A percentile compares a stretch with the other conserved stretches of the same genome.
These are phyloP conservation scores for Sardinella longiceps DNA, from an alignment of 2,797 vertebrate species.

Conservation along the genomic window DNA sequence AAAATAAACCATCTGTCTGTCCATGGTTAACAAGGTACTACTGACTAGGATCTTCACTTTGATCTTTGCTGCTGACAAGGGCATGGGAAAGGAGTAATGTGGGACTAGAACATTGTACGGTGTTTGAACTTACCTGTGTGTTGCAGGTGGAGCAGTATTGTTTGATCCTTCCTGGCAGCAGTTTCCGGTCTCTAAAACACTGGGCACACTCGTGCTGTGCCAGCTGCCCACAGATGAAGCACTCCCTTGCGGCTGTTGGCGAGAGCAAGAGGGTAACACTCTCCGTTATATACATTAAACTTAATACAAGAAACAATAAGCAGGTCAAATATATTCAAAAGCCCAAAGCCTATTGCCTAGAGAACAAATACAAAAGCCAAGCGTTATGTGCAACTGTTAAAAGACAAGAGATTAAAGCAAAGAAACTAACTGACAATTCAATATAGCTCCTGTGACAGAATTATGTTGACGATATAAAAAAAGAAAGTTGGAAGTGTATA, in stretches of 20 bases:
- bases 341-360: not conserved
- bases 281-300: not conserved
- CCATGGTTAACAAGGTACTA: not conserved
- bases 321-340: not conserved
- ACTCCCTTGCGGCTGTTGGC: constrained; percentile 71
- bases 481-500: no score
- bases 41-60: not conserved
- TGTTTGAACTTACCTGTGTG: constrained; percentile 65
- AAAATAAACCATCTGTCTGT: not conserved
- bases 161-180: constrained; percentile 77
- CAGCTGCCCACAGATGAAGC: constrained; percentile 73
- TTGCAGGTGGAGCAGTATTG: constrained; percentile 77
- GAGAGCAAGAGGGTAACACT: not conserved
- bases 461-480: constrained; percentile 10
- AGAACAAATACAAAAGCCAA: not conserved
- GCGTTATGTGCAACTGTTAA: not conserved
- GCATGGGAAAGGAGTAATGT: not conserved
- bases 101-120: not conserved
- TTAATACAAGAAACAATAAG: not conserved
- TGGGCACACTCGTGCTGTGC: constrained; percentile 75
- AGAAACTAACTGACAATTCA: not conserved
- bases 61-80: not conserved
- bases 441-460: not conserved
- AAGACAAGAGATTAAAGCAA: not conserved
- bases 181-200: constrained; percentile 75